phyloP scores from a whole-genome alignment of 1,140 invertebrate genomes.

The Sogatella furcifera region DNA sequence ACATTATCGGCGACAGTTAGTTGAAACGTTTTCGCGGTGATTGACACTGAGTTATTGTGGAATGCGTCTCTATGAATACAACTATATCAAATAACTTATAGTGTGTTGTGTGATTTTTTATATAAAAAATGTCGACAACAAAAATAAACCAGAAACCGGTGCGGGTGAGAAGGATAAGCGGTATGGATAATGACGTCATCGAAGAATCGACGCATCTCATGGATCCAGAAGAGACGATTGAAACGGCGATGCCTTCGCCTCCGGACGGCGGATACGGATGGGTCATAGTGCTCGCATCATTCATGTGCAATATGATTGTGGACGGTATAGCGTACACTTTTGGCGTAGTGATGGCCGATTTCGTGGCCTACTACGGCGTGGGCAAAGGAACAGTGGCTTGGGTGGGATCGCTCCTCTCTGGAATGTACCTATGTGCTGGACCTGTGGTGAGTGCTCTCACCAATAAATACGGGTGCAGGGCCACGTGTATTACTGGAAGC shows the following conservation, averaged over 20 bases:
- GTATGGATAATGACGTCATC: no score
- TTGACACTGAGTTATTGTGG: no score
- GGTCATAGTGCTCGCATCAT: slow-evolving; percentile 91
- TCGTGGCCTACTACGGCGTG: slow-evolving; percentile 70
- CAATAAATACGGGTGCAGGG: slow-evolving; percentile 90
- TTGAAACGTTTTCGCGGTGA: no score
- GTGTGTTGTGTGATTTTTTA: no score
- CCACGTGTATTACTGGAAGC: slow-evolving; percentile 84
- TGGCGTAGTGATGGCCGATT: slow-evolving; percentile 74
- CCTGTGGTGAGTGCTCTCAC: slow-evolving; percentile 90
- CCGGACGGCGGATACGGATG: slow-evolving; percentile 84
- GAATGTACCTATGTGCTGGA: slow-evolving; percentile 78
- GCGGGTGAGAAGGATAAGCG: no score
- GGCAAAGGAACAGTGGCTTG: slow-evolving; percentile 83
- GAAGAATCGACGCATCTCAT: no score
- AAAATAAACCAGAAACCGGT: no score
- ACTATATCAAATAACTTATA: no score
- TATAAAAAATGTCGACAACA: no score
- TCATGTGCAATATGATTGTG: slow-evolving; percentile 97
- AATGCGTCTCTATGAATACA: no score
- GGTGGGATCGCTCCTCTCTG: slow-evolving; percentile 88
- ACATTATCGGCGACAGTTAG: no score
- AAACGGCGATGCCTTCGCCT: slow-evolving; percentile 35
- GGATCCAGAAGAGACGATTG: not conserved
- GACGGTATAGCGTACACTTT: slow-evolving; percentile 94